Conservation (phyloP, 2,888 invertebrate species). For the Metacarcinus magister region DNA sequence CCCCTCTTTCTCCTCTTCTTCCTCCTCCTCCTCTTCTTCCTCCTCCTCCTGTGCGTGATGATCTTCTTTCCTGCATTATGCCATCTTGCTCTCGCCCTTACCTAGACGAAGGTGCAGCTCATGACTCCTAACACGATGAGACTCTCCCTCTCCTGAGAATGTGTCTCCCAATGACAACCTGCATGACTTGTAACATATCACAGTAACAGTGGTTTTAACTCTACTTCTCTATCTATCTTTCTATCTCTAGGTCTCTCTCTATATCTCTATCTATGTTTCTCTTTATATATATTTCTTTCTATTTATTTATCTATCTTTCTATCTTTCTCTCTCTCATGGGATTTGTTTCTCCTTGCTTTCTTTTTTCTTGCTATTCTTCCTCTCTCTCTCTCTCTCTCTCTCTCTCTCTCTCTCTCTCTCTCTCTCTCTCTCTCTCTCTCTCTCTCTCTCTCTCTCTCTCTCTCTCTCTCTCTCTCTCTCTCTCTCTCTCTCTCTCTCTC, state of each 20-base stretch:
- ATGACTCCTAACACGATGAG: slow-evolving; percentile 55
- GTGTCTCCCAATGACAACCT: slow-evolving; percentile 27
- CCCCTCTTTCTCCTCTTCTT: background rate
- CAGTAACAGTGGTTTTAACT: background rate
- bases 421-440: slow-evolving; percentile 39
- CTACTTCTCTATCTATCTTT: background rate
- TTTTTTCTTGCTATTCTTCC: background rate
- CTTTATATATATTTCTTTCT: background rate
- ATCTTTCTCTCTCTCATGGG: background rate
- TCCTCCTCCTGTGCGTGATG: background rate
- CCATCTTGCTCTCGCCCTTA: slow-evolving; percentile 74
- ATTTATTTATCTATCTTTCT: background rate
- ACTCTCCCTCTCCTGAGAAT: slow-evolving; percentile 77
- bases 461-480: slow-evolving; percentile 47
- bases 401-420: background rate
- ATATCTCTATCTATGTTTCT: slow-evolving; percentile 7
- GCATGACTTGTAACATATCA: background rate
- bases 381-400: slow-evolving; percentile 39
- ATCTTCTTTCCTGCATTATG: slow-evolving; percentile 60
- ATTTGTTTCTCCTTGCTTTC: background rate
- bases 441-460: slow-evolving; percentile 16
- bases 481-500: slow-evolving; percentile 44
- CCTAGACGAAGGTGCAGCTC: slow-evolving; percentile 78
- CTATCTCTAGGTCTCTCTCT: slow-evolving; percentile 10
- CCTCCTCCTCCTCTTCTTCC: slow-evolving; percentile 37